Base-by-base conservation (phyloP, 2,888 invertebrate species). In the Theretra japonica region DNA sequence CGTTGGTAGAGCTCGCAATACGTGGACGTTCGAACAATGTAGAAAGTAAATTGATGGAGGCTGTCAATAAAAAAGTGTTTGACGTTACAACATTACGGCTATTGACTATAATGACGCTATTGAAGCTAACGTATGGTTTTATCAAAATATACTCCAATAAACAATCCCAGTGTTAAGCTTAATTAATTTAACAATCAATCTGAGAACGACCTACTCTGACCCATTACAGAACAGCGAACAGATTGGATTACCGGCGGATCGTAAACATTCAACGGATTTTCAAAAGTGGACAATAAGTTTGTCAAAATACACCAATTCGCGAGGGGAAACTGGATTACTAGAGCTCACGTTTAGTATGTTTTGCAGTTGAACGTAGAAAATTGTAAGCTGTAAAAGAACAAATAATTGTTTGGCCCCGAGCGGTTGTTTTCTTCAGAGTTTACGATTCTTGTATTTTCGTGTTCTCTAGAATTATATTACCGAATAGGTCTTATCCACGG, bases 261-360 rank as follows among this genome's bases (percentile, higher is more conserved):
- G 76, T 73, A 79, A 79, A 79, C 78, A 78, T 79, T 75, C 75
- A 77, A 77, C 73, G 73, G 73, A 78, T 74, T 73, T 69, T 59
- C 71, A 70, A 75, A 73, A 72, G 73, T 70, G 73, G 75, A 76
- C 80, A 77, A 78, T 80, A 79, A 78, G 77, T 79, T 77, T 76
- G 76, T 76, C 77, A 73, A 75, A 73, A 75, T 74, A 74, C 76
- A 77, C 77, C 80, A 80, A 80, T 81, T 80, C 77, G 78, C 72
- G 62, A 74, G 73, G 76, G 74, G 75, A 77, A 79, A 78, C 77
- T 77, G 74, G 75, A 78, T 79, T 79, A 77, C 77, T 72, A 76
- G 75, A 72, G 72, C 72, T 72, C 70, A 41, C 68, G 28, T 68
- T 68, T 17, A 50, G 7, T 11, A 15, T n/a, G 21, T 69, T 56